Base-by-base conservation (phyloP, 2,113 vertebrate species). In the Otocyon megalotis region DNA sequence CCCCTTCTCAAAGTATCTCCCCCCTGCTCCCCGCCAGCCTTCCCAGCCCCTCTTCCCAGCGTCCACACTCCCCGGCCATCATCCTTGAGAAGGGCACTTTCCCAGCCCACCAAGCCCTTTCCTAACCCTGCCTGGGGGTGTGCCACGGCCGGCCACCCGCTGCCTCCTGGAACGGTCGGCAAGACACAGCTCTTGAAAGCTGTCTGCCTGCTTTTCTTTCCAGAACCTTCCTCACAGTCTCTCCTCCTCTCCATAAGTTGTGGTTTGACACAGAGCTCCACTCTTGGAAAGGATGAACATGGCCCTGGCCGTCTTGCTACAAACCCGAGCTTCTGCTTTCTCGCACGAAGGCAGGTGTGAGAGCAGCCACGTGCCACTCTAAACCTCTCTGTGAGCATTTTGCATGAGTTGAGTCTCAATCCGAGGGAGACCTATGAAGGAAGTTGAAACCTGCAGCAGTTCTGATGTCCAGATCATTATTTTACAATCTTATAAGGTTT, bases 91-190 rank as follows among this genome's bases (percentile, higher is more conserved):
- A 5, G 10, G 30, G 11, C 22, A 35, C 2, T 5, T 67, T 43
- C 53, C 20, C 5, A 0, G 16, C 28, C 24, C 10, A 2, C n/a
- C 1, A 3, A 15, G 32, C 22, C 50, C 24, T 30, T 17, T n/a
- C 12, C 12, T 19, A 19, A 7, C 12, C 48, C 0, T 2, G 0
- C 1, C 13, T 3, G 16, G 5, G 0, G 13, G 0, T 28, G 17
- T 3, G 1, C 17, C 9, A 5, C 1, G 28, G 28, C 28, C 54
- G 14, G 26, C 2, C 4, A 3, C 8, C 8, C 1, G 0, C 53
- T 22, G 9, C 54, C 37, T 58, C 62, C 54, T 0, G 12, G 71
- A 63, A 54, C 2, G 15, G 35, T 65, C 58, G 12, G 13, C 53
- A 76, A 20, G 15, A 71, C 7, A 1, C 10, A 5, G n/a, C 10